Evolutionary conservation across 2,797 vertebrate species (phyloP), one percentile per base, ranked within the genome.

Genomic region (Halcyon badia): DNA sequence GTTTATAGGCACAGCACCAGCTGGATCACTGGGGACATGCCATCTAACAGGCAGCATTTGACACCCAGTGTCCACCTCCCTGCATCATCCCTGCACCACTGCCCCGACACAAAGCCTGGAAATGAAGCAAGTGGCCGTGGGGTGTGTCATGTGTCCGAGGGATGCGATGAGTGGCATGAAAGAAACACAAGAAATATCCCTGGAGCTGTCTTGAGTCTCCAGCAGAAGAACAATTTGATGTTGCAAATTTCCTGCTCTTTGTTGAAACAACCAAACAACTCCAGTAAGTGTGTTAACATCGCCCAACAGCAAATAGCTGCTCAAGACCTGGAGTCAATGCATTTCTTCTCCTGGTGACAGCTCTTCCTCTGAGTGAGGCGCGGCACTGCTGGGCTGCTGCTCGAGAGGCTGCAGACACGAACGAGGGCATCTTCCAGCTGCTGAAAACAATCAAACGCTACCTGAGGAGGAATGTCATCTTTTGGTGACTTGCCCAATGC

Each of bases 361-460:
- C 22, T 48, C 51, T 39, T 57, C 25, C 30, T 33, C 41, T 7
- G 24, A 0, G 2, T 17, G 33, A 37, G 33, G 48, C 33, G 30
- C 2, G 0, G n/a, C 54, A 22, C 54, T 33, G 56, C 20, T 33
- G 3, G 41, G 16, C 33, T 28, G 69, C 33, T 0, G 11, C 9
- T 17, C 42, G 33, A 30, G 56, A 21, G 31, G 31, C 54, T n/a
- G 54, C 54, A 56, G 60, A 8, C 1, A 6, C 12, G 42, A 41
- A 19, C 1, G 2, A 41, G 28, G 25, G 31, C 70, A 35, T 41
- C 20, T 58, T 33, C 56, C 31, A n/a, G 54, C 31, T 41, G 41
- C 42, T 49, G 42, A 24, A 33, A 11, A 16, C 16, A 14, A 17
- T 4, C 42, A 49, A 18, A 21, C 4, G 6, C 33, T 19, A 5